Conservation (phyloP, 2,113 vertebrate genomes). For the Sturnus vulgaris region DNA sequence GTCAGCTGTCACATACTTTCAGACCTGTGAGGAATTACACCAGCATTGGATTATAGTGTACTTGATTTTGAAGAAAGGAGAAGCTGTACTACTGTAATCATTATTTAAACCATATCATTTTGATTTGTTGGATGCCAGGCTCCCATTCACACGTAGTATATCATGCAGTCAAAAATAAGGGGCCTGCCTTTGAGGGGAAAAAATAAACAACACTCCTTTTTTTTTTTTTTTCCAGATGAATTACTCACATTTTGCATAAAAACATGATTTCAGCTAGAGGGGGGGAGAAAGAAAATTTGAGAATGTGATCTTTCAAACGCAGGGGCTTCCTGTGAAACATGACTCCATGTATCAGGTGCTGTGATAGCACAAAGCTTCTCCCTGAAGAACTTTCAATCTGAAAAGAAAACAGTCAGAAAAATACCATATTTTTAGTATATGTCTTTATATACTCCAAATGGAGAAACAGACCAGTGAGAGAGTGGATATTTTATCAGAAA, state of each 20-base stretch:
- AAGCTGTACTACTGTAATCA: background rate
- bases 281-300: background rate
- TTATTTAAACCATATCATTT: background rate
- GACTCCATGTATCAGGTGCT: background rate
- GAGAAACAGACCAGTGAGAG: background rate
- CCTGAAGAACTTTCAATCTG: background rate
- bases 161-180: background rate
- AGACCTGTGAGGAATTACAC: background rate
- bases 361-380: background rate
- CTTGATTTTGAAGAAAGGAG: background rate
- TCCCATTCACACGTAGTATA: background rate
- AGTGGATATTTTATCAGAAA: background rate
- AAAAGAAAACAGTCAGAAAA: background rate
- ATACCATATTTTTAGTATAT: background rate
- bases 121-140: background rate
- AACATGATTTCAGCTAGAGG: background rate
- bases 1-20: background rate
- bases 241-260: background rate
- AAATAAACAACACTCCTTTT: background rate
- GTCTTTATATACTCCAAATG: background rate
- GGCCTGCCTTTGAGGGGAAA: background rate
- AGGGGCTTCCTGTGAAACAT: background rate
- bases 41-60: background rate
- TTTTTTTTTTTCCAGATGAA: background rate
- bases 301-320: background rate